phyloP scores from a whole-genome alignment of 2,797 vertebrate species.

The Taeniopygia guttata region DNA sequence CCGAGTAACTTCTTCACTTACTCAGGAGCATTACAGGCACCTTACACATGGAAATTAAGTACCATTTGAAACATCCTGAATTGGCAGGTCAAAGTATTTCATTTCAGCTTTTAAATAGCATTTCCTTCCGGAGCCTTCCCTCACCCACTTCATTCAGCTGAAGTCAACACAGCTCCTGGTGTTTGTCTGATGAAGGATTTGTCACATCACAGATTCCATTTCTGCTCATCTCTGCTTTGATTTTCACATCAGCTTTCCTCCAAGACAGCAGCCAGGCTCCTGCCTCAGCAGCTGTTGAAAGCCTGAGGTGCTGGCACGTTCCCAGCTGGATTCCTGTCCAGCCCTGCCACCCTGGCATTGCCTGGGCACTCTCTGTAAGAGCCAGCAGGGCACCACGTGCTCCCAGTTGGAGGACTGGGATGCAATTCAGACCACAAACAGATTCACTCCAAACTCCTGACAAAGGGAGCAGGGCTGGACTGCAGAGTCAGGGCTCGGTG shows the following conservation, averaged over 20 bases:
- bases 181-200: neutral
- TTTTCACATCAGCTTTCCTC: neutral
- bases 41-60: slow-evolving; percentile 10
- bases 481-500: neutral
- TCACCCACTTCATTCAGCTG: neutral
- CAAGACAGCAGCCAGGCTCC: neutral
- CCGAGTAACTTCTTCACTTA: neutral
- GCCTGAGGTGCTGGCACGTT: neutral
- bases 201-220: neutral
- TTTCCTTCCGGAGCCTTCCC: slow-evolving; percentile 3
- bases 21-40: neutral
- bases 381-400: neutral
- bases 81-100: slow-evolving; percentile 43
- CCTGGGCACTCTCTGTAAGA: neutral
- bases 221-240: neutral
- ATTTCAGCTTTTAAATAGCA: slow-evolving; percentile 33
- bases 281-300: neutral
- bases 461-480: neutral
- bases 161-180: neutral
- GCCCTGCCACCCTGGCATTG: neutral
- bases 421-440: neutral
- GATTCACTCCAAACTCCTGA: neutral
- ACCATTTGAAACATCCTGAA: slow-evolving; percentile 16
- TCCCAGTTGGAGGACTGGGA: neutral
- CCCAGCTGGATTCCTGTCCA: neutral